Evolutionary conservation across 2,797 vertebrate genomes (phyloP).

Genomic region (Protonibea diacanthus): DNA sequence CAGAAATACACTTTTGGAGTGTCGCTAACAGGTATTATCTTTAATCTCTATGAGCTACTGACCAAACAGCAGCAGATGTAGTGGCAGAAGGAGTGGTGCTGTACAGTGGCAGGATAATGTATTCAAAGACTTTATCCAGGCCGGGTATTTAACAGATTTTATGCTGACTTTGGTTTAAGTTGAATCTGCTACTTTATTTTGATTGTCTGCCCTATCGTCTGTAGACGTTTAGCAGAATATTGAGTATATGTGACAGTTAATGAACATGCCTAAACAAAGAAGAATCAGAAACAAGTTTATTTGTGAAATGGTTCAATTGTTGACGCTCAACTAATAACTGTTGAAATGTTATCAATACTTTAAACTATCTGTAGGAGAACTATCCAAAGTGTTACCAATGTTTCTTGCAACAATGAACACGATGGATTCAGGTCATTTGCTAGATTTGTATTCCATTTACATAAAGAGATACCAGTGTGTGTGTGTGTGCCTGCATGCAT

Average conservation of each 20-base stretch:
- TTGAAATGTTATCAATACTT: too few relatives aligned
- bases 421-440: constrained; percentile 13
- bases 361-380: too few relatives aligned
- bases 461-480: constrained; percentile 38
- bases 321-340: too few relatives aligned
- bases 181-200: not conserved
- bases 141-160: too few relatives aligned
- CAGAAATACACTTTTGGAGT: not conserved
- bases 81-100: not conserved
- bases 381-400: not conserved
- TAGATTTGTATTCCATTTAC: constrained; percentile 62
- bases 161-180: not conserved
- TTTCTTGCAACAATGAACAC: not conserved
- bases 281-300: too few relatives aligned
- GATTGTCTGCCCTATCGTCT: too few relatives aligned
- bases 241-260: too few relatives aligned
- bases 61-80: constrained; percentile 9
- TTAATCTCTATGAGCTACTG: not conserved
- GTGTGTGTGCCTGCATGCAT: constrained; percentile 16
- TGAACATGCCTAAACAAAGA: too few relatives aligned
- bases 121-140: not conserved
- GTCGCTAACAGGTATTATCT: not conserved
- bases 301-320: too few relatives aligned
- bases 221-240: too few relatives aligned
- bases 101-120: not conserved